These are phyloP conservation scores for Euphonia xanthogaster DNA, from an alignment of 2,797 vertebrate genomes.

Conservation along the genomic window DNA sequence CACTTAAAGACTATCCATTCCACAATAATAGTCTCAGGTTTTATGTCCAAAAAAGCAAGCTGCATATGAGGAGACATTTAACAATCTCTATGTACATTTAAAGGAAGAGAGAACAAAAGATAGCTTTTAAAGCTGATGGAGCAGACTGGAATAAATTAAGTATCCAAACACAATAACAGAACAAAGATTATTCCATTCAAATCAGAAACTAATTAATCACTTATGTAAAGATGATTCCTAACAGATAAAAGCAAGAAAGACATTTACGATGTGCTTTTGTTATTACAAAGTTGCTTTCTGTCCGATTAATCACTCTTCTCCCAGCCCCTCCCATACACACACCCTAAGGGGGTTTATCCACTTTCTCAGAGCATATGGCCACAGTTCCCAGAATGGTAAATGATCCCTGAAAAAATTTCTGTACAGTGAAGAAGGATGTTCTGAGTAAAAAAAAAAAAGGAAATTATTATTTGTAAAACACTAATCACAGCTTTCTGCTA, in stretches of 20 bases:
- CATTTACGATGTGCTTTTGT: not conserved
- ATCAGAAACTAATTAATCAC: conserved; percentile 10
- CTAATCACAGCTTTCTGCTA: not conserved
- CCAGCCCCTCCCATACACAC: not conserved
- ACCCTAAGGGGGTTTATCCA: not conserved
- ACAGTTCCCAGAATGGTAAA: not conserved
- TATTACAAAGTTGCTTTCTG: not conserved
- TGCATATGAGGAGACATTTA: not conserved
- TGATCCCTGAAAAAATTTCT: not conserved
- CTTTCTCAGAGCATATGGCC: not conserved
- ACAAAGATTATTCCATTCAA: not conserved
- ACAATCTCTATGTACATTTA: not conserved
- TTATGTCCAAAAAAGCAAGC: not conserved
- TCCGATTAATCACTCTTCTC: not conserved
- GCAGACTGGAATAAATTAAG: conserved; percentile 4
- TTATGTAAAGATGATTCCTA: not conserved
- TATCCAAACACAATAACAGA: not conserved
- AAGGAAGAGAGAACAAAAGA: conserved; percentile 13
- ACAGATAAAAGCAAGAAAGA: not conserved
- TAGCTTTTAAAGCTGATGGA: not conserved
- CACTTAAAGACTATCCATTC: not conserved
- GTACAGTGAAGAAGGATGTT: not conserved
- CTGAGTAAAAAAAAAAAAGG: not conserved
- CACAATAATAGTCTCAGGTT: not conserved
- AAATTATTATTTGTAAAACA: not conserved